Percentiles rank a stretch among this genome's conserved stretches.
Evolutionary conservation across 2,113 vertebrate genomes (phyloP).

Genomic region (Caloenas nicobarica): DNA sequence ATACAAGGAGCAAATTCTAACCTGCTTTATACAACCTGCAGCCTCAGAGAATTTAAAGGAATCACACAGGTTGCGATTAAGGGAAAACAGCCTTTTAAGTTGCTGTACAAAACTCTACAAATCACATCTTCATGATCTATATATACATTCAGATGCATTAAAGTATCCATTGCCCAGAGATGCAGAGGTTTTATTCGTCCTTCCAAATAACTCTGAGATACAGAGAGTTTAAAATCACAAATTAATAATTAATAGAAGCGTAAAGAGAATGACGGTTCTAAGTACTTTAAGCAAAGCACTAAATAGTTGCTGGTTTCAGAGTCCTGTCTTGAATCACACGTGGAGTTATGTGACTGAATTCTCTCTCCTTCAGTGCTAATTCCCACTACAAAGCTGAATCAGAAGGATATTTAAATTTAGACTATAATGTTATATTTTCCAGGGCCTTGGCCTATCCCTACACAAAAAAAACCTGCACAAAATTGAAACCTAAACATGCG

Average conservation of each 20-base stretch:
- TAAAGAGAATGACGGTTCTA: background rate
- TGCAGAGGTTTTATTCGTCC: background rate
- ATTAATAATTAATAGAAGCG: background rate
- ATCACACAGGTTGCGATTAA: background rate
- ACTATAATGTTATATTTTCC: background rate
- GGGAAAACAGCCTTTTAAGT: background rate
- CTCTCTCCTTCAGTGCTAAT: background rate
- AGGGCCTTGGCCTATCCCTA: background rate
- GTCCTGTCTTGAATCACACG: background rate
- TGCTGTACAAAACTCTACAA: background rate
- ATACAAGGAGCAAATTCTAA: background rate
- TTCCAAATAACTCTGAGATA: background rate
- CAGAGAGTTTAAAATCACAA: background rate
- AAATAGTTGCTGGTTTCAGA: background rate
- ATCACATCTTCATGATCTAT: background rate
- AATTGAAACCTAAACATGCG: background rate
- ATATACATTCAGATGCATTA: background rate
- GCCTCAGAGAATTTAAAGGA: background rate
- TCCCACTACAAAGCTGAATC: background rate
- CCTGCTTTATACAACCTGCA: background rate
- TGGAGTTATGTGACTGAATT: background rate
- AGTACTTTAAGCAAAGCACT: fast-evolving
- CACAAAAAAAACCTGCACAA: background rate
- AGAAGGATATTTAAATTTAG: background rate
- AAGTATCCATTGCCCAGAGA: background rate